Conservation (phyloP, 2,113 vertebrate genomes). For the Oceanodroma tethys region DNA sequence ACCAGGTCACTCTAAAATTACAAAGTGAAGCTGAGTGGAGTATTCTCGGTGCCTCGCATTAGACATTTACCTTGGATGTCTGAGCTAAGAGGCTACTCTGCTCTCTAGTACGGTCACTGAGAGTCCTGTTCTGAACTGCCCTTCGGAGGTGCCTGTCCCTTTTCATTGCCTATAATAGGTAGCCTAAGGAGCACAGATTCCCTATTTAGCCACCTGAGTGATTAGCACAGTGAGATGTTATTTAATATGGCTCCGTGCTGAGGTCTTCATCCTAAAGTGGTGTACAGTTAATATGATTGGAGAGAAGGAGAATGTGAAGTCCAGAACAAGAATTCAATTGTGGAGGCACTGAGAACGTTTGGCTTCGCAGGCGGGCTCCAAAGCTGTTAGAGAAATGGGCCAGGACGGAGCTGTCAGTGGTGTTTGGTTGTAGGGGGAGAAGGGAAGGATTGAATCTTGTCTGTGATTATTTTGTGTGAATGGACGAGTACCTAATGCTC, state of each 20-base stretch:
- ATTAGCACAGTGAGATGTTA: background rate
- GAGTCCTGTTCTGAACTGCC: background rate
- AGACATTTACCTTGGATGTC: background rate
- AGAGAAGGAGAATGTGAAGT: background rate
- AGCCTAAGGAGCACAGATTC: background rate
- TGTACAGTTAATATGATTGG: background rate
- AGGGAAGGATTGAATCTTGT: background rate
- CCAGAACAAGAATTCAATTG: background rate
- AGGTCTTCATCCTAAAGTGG: background rate
- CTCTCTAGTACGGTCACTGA: background rate
- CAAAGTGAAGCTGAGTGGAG: background rate
- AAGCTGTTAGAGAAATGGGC: background rate
- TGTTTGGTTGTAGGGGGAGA: background rate
- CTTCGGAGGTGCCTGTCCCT: background rate
- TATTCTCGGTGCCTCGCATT: background rate
- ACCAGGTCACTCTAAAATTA: background rate
- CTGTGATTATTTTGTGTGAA: background rate
- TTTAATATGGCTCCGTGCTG: background rate
- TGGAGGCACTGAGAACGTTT: background rate
- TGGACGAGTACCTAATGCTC: background rate
- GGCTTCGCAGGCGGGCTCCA: background rate
- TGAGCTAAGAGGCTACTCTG: background rate
- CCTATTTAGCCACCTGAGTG: background rate
- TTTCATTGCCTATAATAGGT: background rate
- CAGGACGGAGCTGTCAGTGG: background rate